Conservation (phyloP, 2,113 vertebrate genomes). For the Varanus komodoensis region DNA sequence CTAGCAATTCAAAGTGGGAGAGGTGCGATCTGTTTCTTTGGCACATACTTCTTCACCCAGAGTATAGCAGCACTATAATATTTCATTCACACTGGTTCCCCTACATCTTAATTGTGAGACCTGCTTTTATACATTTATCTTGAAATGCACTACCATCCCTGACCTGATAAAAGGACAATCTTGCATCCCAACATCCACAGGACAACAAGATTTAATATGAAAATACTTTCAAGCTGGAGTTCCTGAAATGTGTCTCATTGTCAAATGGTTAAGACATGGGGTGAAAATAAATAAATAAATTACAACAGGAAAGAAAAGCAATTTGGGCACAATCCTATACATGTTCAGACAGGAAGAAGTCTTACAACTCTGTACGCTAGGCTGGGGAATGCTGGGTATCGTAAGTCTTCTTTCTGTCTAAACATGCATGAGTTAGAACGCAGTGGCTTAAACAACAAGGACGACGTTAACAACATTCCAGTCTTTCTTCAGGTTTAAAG, state of each 20-base stretch:
- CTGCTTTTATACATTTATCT: neutral
- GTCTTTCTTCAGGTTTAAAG: neutral
- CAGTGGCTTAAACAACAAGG: neutral
- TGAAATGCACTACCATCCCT: neutral
- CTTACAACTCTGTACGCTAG: too few species aligned
- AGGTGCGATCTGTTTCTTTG: too few species aligned
- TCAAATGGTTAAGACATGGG: neutral
- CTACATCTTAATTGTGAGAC: neutral
- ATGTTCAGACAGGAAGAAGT: too few species aligned
- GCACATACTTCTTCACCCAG: too few species aligned
- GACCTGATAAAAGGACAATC: neutral
- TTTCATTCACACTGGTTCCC: neutral
- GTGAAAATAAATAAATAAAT: neutral
- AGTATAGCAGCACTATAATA: neutral
- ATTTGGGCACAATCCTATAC: neutral
- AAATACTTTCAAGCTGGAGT: neutral
- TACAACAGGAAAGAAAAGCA: neutral
- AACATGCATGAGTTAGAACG: too few species aligned
- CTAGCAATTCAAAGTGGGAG: too few species aligned
- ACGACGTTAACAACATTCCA: neutral
- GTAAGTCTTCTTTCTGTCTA: too few species aligned
- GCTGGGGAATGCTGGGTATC: too few species aligned
- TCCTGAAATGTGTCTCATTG: neutral
- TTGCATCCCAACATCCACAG: neutral
- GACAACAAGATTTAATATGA: neutral